These are phyloP conservation scores for Anhinga anhinga DNA, from an alignment of 2,113 vertebrate species.

Conservation along the genomic window DNA sequence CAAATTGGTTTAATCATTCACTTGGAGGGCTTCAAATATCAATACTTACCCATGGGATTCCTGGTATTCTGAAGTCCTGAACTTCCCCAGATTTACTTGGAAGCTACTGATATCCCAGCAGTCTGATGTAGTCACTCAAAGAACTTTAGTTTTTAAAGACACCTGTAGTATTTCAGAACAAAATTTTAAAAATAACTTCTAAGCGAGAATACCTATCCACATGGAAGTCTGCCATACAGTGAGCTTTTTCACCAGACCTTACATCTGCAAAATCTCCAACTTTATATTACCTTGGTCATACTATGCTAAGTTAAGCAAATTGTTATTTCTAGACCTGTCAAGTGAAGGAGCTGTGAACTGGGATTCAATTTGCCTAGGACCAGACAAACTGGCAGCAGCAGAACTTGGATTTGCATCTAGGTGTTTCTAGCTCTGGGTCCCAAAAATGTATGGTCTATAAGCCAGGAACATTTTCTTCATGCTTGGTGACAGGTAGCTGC, in stretches of 20 bases:
- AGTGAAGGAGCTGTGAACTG: background rate
- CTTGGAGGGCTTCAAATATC: background rate
- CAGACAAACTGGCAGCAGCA: background rate
- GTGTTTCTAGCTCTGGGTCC: background rate
- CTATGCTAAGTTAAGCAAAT: background rate
- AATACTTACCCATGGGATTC: background rate
- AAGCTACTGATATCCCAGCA: background rate
- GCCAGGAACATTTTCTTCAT: background rate
- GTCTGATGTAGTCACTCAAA: background rate
- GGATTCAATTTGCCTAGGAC: background rate
- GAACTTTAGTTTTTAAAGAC: background rate
- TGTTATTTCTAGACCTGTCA: background rate
- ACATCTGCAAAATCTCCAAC: background rate
- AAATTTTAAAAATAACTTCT: background rate
- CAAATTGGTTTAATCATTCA: constrained; percentile 7
- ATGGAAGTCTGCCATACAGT: background rate
- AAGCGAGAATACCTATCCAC: background rate
- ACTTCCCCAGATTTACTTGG: background rate
- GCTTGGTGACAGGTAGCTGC: background rate
- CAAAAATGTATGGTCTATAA: background rate
- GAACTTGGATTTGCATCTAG: background rate
- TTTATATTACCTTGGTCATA: background rate
- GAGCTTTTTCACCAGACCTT: background rate
- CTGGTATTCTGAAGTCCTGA: background rate
- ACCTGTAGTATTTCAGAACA: background rate